Evolutionary conservation across 1,140 invertebrate species (phyloP).

Genomic region (Pseudomyrmex cubaensis): DNA sequence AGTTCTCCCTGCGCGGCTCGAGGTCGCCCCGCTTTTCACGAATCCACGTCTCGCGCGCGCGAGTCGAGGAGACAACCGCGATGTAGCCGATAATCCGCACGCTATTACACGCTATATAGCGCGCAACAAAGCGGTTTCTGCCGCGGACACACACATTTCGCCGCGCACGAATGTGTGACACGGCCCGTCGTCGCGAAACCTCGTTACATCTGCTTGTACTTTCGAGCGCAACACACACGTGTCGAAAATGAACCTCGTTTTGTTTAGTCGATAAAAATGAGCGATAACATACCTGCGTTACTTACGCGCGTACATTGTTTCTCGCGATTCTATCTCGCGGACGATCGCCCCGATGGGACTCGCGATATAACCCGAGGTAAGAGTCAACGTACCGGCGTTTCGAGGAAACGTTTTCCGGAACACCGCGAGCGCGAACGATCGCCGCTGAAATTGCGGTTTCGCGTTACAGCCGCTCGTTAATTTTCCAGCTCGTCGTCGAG

Average conservation of each 20-base stretch:
- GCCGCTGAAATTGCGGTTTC: not conserved
- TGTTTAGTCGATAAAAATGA: constrained; percentile 5
- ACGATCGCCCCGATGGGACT: not conserved
- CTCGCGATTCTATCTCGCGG: no score
- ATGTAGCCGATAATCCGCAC: constrained; percentile 44
- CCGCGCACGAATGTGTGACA: constrained; percentile 16
- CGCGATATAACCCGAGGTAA: not conserved
- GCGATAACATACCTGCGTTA: not conserved
- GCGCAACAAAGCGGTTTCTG: not conserved
- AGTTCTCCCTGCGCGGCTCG: constrained; percentile 62
- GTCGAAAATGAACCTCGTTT: constrained; percentile 5
- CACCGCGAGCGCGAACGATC: not conserved
- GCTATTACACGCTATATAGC: not conserved
- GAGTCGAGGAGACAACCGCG: constrained; percentile 39
- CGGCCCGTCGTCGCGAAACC: constrained; percentile 17
- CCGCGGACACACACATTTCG: not conserved
- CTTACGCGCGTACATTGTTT: no score
- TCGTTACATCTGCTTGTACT: constrained; percentile 41
- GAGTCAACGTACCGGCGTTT: not conserved
- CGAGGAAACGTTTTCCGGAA: not conserved
- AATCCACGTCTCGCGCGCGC: constrained; percentile 59
- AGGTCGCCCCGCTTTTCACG: constrained; percentile 76
- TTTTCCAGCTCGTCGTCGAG: no score
- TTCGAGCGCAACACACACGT: constrained; percentile 36
- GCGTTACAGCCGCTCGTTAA: not conserved